These are phyloP conservation scores for Anoplius nigerrimus DNA, from an alignment of 2,888 invertebrate species.

Conservation along the genomic window DNA sequence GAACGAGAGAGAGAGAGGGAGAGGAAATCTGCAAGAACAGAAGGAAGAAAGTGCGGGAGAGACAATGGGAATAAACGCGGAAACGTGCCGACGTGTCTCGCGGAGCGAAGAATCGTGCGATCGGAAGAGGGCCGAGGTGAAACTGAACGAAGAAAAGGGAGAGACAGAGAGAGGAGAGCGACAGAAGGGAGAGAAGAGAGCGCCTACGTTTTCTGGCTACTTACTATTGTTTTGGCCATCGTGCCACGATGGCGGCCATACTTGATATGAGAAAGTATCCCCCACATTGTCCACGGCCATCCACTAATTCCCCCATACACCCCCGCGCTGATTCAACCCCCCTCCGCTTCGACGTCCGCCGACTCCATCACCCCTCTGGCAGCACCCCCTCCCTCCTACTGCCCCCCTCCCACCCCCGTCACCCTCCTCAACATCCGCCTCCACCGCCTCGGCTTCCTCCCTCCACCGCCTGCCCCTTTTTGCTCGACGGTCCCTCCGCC, in stretches of 20 bases:
- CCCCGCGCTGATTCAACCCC: slow-evolving; percentile 70
- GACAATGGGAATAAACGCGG: not conserved
- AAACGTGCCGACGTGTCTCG: not conserved
- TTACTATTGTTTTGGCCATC: slow-evolving; percentile 75
- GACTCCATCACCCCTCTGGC: slow-evolving; percentile 10
- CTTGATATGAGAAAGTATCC: slow-evolving; percentile 75
- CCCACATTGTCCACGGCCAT: slow-evolving; percentile 74
- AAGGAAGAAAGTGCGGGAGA: not conserved
- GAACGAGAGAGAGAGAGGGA: slow-evolving; percentile 4
- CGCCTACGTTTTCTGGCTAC: slow-evolving; percentile 57
- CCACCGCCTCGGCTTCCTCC: slow-evolving; percentile 34
- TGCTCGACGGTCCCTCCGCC: slow-evolving; percentile 29
- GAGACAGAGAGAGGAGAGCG: not conserved
- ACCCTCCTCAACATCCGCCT: slow-evolving; percentile 47
- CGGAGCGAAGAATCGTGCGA: not conserved
- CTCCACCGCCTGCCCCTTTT: slow-evolving; percentile 35
- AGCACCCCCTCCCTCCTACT: slow-evolving; percentile 1
- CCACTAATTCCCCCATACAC: slow-evolving; percentile 72
- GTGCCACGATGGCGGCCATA: slow-evolving; percentile 75
- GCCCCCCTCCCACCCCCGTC: slow-evolving; percentile 19
- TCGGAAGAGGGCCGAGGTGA: not conserved
- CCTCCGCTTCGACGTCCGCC: slow-evolving; percentile 27
- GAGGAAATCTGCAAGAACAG: too few relatives aligned
- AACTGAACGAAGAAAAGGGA: slow-evolving; percentile 3
- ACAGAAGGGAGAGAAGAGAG: slow-evolving; percentile 29